Evolutionary conservation across 30 jellyfish, hydroid and myxozoan genomes (phyloP), one percentile per base, ranked within the genome.

Genomic region (Clytia hemisphaerica): DNA sequence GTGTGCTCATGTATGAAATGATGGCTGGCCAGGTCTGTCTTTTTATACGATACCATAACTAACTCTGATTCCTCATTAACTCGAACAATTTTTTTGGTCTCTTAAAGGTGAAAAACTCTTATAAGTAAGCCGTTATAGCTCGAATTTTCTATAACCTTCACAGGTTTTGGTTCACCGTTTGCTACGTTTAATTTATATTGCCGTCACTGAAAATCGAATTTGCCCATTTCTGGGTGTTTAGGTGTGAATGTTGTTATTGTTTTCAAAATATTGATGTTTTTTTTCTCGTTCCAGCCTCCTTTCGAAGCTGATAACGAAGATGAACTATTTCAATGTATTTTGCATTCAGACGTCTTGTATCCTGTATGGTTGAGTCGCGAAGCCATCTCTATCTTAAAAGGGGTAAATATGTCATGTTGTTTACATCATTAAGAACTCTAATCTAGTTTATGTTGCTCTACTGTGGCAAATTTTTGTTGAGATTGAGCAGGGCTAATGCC

Each of bases 1-100:
- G 99, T 35, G 99, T 91, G 29, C 57, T 91, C 19, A 91, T 91
- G 99, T 91, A 91, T 58, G 99, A 91, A 77, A 91, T 91, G 99
- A 91, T 91, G 99, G 99, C 95, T 24, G 99, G 99, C 37, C 95
- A 83, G 95, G 99, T 91, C 62, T n/a, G n/a, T n/a, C n/a, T n/a
- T n/a, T n/a, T n/a, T n/a, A n/a, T n/a, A n/a, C n/a, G n/a, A n/a
- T n/a, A n/a, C n/a, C n/a, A n/a, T n/a, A n/a, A n/a, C n/a, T n/a
- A n/a, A n/a, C n/a, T n/a, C n/a, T n/a, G n/a, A n/a, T n/a, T n/a
- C n/a, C n/a, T n/a, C n/a, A n/a, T n/a, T n/a, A n/a, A n/a, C n/a
- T n/a, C n/a, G n/a, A n/a, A n/a, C n/a, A n/a, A n/a, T n/a, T n/a
- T n/a, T n/a, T n/a, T n/a, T n/a, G n/a, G n/a, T n/a, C n/a, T n/a